Conservation (phyloP, 2,888 invertebrate species). For the Ypsolopha sequella region DNA sequence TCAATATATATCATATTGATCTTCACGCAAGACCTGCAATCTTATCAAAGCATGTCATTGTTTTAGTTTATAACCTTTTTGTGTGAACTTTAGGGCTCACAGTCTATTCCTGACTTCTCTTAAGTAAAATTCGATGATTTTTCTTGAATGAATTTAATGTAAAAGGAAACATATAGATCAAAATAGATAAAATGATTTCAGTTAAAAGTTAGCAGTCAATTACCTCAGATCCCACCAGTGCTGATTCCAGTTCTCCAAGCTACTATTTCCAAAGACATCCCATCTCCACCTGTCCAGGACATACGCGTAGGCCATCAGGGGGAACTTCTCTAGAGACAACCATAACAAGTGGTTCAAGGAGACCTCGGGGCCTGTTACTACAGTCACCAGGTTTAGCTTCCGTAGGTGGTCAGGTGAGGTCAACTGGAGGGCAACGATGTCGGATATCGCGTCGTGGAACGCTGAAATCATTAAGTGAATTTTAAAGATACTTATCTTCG, state of each 20-base stretch:
- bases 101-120: too few species aligned
- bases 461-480: slow-evolving; percentile 35
- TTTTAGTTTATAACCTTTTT: neutral
- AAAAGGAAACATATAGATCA: too few species aligned
- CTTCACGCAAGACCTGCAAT: too few species aligned
- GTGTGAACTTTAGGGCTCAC: neutral
- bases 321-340: slow-evolving; percentile 55
- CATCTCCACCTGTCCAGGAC: slow-evolving; percentile 58
- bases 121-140: too few species aligned
- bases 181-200: too few species aligned
- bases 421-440: slow-evolving; percentile 71
- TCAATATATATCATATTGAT: too few species aligned
- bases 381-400: slow-evolving; percentile 46
- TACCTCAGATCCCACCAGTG: slow-evolving; percentile 63
- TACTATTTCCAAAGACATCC: slow-evolving; percentile 49
- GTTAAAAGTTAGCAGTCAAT: neutral
- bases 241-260: slow-evolving; percentile 46
- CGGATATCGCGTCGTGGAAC: slow-evolving; percentile 75
- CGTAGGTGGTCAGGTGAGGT: slow-evolving; percentile 62
- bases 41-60: neutral
- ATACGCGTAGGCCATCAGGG: slow-evolving; percentile 55
- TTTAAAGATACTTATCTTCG: neutral
- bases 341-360: slow-evolving; percentile 51
- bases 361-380: slow-evolving; percentile 38
- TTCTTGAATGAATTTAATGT: too few species aligned